phyloP scores from a whole-genome alignment of 2,888 invertebrate species.

The Desoria tigrina region DNA sequence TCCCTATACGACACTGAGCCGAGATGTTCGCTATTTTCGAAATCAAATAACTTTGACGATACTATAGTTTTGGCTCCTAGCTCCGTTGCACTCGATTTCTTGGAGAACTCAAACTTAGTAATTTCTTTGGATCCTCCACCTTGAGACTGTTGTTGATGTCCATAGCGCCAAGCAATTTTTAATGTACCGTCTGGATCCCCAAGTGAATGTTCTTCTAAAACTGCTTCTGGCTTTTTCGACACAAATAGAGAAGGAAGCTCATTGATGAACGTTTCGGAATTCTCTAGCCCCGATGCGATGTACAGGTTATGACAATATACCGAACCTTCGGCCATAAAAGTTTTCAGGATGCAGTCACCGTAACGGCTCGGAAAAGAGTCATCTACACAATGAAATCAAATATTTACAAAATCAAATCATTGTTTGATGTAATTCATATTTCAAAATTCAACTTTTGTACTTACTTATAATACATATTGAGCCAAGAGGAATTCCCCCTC shows the following conservation, averaged over 20 bases:
- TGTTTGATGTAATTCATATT: too few species aligned
- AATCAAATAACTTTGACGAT: background rate
- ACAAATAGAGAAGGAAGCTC: slow-evolving; percentile 33
- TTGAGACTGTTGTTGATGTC: slow-evolving; percentile 17
- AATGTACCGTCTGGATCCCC: slow-evolving; percentile 12
- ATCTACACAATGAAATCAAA: too few species aligned
- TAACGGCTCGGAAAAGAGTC: slow-evolving; percentile 43
- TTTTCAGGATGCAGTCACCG: slow-evolving; percentile 47
- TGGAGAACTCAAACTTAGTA: slow-evolving; percentile 46
- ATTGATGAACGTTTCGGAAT: slow-evolving; percentile 24
- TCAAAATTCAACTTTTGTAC: too few species aligned
- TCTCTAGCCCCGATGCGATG: slow-evolving; percentile 29
- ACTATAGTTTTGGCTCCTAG: slow-evolving; percentile 42
- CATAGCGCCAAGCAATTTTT: slow-evolving; percentile 52
- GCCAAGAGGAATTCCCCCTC: slow-evolving; percentile 47
- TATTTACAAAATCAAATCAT: background rate
- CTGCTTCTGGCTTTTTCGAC: background rate
- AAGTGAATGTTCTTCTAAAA: background rate
- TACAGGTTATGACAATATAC: slow-evolving; percentile 42
- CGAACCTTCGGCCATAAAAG: slow-evolving; percentile 47
- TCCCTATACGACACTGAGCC: slow-evolving; percentile 14
- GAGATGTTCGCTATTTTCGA: background rate
- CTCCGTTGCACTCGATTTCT: slow-evolving; percentile 35
- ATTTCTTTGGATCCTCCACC: slow-evolving; percentile 8
- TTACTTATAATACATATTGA: slow-evolving; percentile 46